Evolutionary conservation across 2,888 invertebrate species (phyloP).

Genomic region (Erpobdella octoculata): DNA sequence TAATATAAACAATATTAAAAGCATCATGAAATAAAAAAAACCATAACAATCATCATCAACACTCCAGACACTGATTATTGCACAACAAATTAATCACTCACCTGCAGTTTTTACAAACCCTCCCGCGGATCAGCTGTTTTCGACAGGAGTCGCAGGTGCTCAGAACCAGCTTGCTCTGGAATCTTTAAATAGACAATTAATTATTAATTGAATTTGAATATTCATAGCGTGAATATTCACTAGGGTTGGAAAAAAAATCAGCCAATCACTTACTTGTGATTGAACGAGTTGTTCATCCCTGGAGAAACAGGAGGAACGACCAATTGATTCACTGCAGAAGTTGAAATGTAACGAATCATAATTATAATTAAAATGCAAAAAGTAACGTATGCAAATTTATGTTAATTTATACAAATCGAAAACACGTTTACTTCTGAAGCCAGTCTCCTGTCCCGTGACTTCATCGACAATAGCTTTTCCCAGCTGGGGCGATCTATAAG

Average conservation of each 20-base stretch:
- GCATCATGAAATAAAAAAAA: too few species aligned
- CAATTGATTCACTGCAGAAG: constrained; percentile 35
- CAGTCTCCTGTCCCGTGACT: constrained; percentile 35
- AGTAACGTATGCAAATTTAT: too few species aligned
- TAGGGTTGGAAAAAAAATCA: neutral
- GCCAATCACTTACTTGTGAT: constrained; percentile 41
- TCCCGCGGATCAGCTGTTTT: constrained; percentile 39
- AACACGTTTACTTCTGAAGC: constrained; percentile 29
- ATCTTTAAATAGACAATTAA: constrained; percentile 37
- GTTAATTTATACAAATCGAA: too few species aligned
- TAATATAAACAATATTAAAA: too few species aligned
- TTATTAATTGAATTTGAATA: neutral
- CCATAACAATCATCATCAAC: too few species aligned
- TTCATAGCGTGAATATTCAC: neutral
- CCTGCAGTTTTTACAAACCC: constrained; percentile 40
- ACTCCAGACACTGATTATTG: too few species aligned
- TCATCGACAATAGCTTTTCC: neutral
- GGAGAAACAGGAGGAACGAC: constrained; percentile 60
- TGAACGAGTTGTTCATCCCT: constrained; percentile 45
- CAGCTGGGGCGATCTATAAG: constrained; percentile 47
- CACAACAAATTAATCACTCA: too few species aligned
- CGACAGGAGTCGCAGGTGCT: constrained; percentile 48
- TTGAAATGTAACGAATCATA: too few species aligned
- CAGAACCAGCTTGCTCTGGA: constrained; percentile 42
- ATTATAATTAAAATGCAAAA: too few species aligned